Evolutionary conservation across 2,888 invertebrate species (phyloP).

Genomic region (Tinea semifulvella): DNA sequence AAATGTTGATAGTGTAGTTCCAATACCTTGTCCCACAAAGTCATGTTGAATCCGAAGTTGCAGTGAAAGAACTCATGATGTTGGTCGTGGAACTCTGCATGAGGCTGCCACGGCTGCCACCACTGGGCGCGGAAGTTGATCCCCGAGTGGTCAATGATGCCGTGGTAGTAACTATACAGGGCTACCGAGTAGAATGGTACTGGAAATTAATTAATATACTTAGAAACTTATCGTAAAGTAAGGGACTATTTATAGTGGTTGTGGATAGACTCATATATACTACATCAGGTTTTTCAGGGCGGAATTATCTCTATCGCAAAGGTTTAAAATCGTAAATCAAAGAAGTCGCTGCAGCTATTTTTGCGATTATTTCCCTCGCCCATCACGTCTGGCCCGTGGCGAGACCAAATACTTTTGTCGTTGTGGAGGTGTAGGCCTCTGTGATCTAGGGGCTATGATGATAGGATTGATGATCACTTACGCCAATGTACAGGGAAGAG

Average conservation of each 20-base stretch:
- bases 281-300: too few relatives aligned
- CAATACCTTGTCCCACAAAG: conserved; percentile 73
- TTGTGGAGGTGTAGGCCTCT: too few relatives aligned
- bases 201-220: conserved; percentile 20
- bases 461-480: too few relatives aligned
- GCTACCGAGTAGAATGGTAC: conserved; percentile 46
- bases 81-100: conserved; percentile 78
- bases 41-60: conserved; percentile 79
- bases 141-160: conserved; percentile 80
- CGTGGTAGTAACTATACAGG: conserved; percentile 75
- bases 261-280: not conserved
- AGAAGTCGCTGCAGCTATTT: too few relatives aligned
- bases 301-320: too few relatives aligned
- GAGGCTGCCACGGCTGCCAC: conserved; percentile 83
- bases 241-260: not conserved
- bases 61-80: conserved; percentile 83
- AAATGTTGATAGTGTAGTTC: too few relatives aligned
- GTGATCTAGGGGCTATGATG: too few relatives aligned
- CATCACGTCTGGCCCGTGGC: too few relatives aligned
- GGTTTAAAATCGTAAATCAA: too few relatives aligned
- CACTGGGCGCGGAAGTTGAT: conserved; percentile 75
- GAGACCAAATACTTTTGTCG: too few relatives aligned
- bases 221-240: not conserved
- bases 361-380: too few relatives aligned
- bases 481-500: conserved; percentile 72